Conservation (phyloP, 2,797 vertebrate genomes). For the Cirrhinus molitorella region DNA sequence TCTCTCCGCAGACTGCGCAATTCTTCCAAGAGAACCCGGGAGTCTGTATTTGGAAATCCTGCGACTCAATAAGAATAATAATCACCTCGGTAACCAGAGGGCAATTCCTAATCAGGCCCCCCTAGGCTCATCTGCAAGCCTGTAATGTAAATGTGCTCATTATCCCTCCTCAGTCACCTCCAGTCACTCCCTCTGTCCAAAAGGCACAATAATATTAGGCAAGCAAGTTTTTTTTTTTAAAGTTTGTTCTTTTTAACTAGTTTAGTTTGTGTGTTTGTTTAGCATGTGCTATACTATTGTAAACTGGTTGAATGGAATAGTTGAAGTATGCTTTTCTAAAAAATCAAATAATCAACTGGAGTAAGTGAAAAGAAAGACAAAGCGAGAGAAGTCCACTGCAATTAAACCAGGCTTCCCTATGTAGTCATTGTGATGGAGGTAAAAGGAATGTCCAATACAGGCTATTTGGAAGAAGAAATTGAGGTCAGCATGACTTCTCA, state of each 20-base stretch:
- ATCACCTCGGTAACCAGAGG: constrained; percentile 63
- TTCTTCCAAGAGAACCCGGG: constrained; percentile 34
- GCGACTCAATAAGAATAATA: constrained; percentile 60
- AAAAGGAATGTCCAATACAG: neutral
- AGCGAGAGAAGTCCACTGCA: neutral
- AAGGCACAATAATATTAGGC: constrained; percentile 46
- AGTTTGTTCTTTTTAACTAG: neutral
- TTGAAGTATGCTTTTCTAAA: neutral
- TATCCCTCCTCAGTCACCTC: constrained; percentile 54
- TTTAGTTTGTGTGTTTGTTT: neutral
- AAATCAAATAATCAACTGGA: neutral
- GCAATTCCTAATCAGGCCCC: constrained; percentile 60
- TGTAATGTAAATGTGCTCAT: constrained; percentile 65
- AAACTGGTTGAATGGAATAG: neutral
- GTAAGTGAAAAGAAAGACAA: neutral
- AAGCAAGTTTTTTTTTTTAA: neutral
- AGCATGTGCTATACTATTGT: neutral
- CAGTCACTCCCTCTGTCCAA: constrained; percentile 35
- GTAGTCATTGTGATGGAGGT: neutral
- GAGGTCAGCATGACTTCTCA: constrained; percentile 18
- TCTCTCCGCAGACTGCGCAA: constrained; percentile 9
- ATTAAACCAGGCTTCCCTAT: neutral
- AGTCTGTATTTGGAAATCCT: constrained; percentile 52
- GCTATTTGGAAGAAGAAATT: constrained; percentile 29
- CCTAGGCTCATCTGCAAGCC: constrained; percentile 54